Evolutionary conservation across 1,140 invertebrate genomes (phyloP).

Genomic region (Mesaphorura yosii): DNA sequence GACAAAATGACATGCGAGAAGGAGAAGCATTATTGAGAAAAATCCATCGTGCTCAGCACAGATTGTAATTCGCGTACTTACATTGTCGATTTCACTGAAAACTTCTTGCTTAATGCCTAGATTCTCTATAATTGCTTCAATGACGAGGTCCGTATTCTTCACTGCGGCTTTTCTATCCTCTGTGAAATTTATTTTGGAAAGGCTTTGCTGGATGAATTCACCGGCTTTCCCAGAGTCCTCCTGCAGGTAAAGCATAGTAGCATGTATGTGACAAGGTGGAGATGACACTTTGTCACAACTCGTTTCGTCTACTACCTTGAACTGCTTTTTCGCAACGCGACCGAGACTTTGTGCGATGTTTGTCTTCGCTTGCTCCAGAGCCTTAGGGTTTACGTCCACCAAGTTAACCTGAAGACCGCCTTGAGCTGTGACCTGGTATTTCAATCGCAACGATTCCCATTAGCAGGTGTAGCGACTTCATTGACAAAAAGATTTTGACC

Average conservation of each 20-base stretch:
- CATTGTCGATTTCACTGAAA: slow-evolving; percentile 49
- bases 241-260: slow-evolving; percentile 14
- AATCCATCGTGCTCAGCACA: too few species aligned
- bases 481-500: slow-evolving; percentile 45
- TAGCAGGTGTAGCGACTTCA: background rate
- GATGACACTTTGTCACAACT: too few species aligned
- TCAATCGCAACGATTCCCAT: too few species aligned
- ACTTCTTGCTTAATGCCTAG: slow-evolving; percentile 64
- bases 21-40: too few species aligned
- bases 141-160: slow-evolving; percentile 58
- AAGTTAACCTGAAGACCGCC: slow-evolving; percentile 61
- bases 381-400: slow-evolving; percentile 56
- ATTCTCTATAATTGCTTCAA: slow-evolving; percentile 82
- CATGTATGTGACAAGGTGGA: background rate
- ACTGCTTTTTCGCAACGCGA: slow-evolving; percentile 66
- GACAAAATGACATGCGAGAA: too few species aligned
- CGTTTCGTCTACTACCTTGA: slow-evolving; percentile 50
- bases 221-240: slow-evolving; percentile 50
- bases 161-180: slow-evolving; percentile 50
- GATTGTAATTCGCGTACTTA: too few species aligned
- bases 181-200: slow-evolving; percentile 48
- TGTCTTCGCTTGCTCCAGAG: slow-evolving; percentile 55
- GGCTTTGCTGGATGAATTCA: slow-evolving; percentile 50
- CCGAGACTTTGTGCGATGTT: slow-evolving; percentile 56
- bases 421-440: slow-evolving; percentile 59